phyloP scores from a whole-genome alignment of 2,113 vertebrate species.

The Tricholaema leucomelas region DNA sequence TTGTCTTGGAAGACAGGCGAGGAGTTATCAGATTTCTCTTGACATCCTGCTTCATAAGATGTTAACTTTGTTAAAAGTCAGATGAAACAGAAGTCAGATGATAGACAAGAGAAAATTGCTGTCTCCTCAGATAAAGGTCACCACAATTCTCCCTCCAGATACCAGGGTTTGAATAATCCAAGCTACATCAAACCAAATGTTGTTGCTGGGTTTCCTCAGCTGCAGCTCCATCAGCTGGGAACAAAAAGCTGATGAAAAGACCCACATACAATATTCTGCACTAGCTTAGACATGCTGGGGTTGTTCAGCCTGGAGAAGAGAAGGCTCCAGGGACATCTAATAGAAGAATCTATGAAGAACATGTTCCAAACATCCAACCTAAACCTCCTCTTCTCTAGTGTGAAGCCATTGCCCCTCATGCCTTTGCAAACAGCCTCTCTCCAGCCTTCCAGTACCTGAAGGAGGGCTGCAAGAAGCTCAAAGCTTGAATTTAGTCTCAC shows the following conservation, averaged over 20 bases:
- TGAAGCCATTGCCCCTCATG: too few species aligned
- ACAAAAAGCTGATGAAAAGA: neutral
- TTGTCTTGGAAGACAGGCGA: neutral
- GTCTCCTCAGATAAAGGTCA: neutral
- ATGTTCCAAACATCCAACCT: too few species aligned
- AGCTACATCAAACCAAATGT: neutral
- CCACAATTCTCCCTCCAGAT: neutral
- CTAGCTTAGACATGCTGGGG: neutral
- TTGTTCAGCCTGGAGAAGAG: too few species aligned
- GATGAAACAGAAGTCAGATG: too few species aligned
- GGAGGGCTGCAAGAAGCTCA: too few species aligned
- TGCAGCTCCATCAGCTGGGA: neutral
- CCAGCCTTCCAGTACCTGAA: too few species aligned
- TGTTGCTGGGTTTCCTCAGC: neutral
- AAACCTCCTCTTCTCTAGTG: too few species aligned
- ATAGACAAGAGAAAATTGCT: neutral
- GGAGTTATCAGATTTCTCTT: neutral
- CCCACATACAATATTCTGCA: neutral
- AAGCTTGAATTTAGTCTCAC: too few species aligned
- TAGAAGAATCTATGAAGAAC: too few species aligned
- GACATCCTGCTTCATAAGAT: neutral
- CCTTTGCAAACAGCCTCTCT: too few species aligned
- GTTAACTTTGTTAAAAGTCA: neutral
- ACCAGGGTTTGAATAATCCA: neutral
- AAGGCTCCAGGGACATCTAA: too few species aligned